Percentiles rank a stretch among this genome's conserved stretches.
phyloP scores from a whole-genome alignment of 2,888 invertebrate genomes.

The Catocala sponsa region DNA sequence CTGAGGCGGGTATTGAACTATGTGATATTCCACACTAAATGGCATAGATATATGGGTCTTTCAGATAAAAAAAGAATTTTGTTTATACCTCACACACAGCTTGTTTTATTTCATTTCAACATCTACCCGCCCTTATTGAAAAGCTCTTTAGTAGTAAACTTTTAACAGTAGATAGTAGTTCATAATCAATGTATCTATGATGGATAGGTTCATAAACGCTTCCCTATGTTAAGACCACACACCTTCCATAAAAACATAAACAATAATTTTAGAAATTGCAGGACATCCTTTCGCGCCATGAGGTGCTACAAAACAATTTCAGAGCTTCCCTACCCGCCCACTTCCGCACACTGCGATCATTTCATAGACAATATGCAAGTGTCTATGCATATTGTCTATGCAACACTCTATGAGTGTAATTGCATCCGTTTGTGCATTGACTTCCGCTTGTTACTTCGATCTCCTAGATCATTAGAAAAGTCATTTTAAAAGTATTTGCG shows the following conservation, averaged over 20 bases:
- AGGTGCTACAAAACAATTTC: constrained; percentile 38
- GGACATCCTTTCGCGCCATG: constrained; percentile 34
- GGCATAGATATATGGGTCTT: too few relatives aligned
- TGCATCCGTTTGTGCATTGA: constrained; percentile 30
- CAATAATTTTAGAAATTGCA: constrained; percentile 25
- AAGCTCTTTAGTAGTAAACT: too few relatives aligned
- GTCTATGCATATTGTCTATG: background rate
- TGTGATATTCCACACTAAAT: too few relatives aligned
- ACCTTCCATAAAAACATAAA: background rate
- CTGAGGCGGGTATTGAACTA: too few relatives aligned
- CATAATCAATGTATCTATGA: too few relatives aligned
- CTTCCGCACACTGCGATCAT: constrained; percentile 35
- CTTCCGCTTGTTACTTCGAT: constrained; percentile 25
- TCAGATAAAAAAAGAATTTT: too few relatives aligned
- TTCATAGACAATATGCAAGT: constrained; percentile 11
- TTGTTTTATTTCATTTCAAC: too few relatives aligned
- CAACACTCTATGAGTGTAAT: constrained; percentile 22
- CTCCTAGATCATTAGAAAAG: constrained; percentile 26
- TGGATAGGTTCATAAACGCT: too few relatives aligned
- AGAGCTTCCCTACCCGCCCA: constrained; percentile 33
- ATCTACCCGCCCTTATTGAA: too few relatives aligned
- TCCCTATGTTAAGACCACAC: too few relatives aligned
- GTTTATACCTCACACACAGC: too few relatives aligned
- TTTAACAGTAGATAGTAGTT: too few relatives aligned
- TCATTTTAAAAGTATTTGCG: background rate